Evolutionary conservation across 2,113 vertebrate genomes (phyloP).

Genomic region (Kryptolebias marmoratus): DNA sequence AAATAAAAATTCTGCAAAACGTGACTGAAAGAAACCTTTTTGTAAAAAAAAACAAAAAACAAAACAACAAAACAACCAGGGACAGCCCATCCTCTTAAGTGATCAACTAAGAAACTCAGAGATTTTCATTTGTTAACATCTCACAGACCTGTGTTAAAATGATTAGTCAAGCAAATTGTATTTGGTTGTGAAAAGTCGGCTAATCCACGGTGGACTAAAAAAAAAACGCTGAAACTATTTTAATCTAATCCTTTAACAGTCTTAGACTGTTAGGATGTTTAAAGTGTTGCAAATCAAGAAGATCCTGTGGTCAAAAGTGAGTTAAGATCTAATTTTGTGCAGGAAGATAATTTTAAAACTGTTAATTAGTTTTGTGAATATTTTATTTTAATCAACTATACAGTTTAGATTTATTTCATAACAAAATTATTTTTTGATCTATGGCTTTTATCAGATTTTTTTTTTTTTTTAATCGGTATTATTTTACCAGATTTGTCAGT

Average conservation of each 20-base stretch:
- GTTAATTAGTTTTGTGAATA: neutral
- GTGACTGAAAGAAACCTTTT: too few relatives aligned
- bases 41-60: too few relatives aligned
- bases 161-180: constrained; percentile 31
- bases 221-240: constrained; percentile 32
- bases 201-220: constrained; percentile 49
- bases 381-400: constrained; percentile 13
- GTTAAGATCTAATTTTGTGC: constrained; percentile 3
- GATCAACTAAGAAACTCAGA: neutral
- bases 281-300: constrained; percentile 14
- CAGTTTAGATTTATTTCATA: too few relatives aligned
- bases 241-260: constrained; percentile 17
- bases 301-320: constrained; percentile 24
- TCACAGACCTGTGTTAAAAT: constrained; percentile 25
- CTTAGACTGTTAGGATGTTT: constrained; percentile 42
- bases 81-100: too few relatives aligned
- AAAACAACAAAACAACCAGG: too few relatives aligned
- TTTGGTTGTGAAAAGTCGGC: constrained; percentile 26
- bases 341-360: neutral
- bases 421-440: too few relatives aligned
- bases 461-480: too few relatives aligned
- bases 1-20: too few relatives aligned
- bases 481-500: constrained; percentile 1
- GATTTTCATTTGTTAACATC: constrained; percentile 13
- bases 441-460: too few relatives aligned